A percentile compares a stretch with the other conserved stretches of the same genome.
These are phyloP conservation scores for Formica selysi DNA, from an alignment of 1,140 invertebrate genomes.

Conservation along the genomic window DNA sequence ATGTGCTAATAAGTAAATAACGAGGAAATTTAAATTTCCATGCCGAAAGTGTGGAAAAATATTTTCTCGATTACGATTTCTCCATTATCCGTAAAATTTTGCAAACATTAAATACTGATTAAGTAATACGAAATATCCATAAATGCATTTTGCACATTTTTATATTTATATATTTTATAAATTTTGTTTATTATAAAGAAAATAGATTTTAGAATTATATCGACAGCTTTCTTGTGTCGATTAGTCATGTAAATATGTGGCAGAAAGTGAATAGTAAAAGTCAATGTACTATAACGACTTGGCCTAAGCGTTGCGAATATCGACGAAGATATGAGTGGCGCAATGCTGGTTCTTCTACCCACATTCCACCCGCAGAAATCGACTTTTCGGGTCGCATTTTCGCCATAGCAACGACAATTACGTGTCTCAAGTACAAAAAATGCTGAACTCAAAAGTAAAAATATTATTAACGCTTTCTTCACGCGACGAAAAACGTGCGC, in stretches of 20 bases:
- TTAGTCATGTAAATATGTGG: not conserved
- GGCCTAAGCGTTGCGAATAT: constrained; percentile 57
- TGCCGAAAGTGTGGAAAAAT: not conserved
- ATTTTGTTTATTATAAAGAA: too few species aligned
- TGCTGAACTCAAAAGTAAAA: too few species aligned
- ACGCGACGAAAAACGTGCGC: too few species aligned
- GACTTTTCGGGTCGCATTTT: constrained; percentile 56
- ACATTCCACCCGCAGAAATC: constrained; percentile 36
- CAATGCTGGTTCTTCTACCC: constrained; percentile 70
- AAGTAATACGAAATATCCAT: not conserved
- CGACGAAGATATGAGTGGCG: constrained; percentile 68
- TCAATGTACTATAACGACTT: constrained; percentile 62
- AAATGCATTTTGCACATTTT: not conserved
- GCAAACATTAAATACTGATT: not conserved
- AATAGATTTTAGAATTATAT: not conserved
- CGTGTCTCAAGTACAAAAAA: not conserved
- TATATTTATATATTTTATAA: not conserved
- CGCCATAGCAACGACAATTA: constrained; percentile 27
- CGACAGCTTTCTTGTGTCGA: not conserved
- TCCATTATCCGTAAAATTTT: not conserved
- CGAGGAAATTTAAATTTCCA: not conserved
- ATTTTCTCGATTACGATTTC: not conserved
- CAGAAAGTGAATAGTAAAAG: constrained; percentile 57
- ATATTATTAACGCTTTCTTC: too few species aligned
- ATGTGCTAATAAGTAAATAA: not conserved